Evolutionary conservation across 2,113 vertebrate genomes (phyloP), one percentile per base, ranked within the genome.

Genomic region (Saimiri boliviensis): DNA sequence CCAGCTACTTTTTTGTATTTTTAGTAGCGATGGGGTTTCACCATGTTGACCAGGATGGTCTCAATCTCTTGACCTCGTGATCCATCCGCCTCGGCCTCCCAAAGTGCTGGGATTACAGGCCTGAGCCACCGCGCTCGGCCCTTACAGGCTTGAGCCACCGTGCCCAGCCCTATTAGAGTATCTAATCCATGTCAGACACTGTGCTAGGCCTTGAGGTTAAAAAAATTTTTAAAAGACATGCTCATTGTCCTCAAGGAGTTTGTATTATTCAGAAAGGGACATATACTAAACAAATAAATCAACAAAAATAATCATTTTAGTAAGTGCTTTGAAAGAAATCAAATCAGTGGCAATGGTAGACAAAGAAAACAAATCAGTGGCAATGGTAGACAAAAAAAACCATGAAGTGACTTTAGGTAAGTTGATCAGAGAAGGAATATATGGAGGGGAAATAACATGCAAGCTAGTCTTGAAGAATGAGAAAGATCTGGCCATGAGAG

Each of bases 331-430:
- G 40, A 88, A 60, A 30, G 11, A 60, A 84, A 52, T 60, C 19
- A n/a, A n/a, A 47, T 60, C 14, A 74, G 47, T 25, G 63, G 8
- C 17, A 49, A 14, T 60, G 3, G 13, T 19, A 81, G 45, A 52
- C 21, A 1, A 6, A 32, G 40, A 2, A 47, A 56, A 0, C 12
- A n/a, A n/a, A 47, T 60, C 14, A 74, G 47, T 25, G 63, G 8
- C 17, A 49, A 14, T 60, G 3, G 13, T 19, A 81, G 45, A 52
- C 21, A 1, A 6, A 32, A 47, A 2, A 47, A 56, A 0, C 12
- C 80, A 49, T 76, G 68, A 89, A 83, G 13, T 94, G 21, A 30
- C 35, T 98, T 96, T 94, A 95, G 9, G 49, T 12, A 32, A 14
- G 0, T 27, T 47, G 25, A 1, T 20, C 23, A 49, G 12, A 7